Percentiles rank a stretch among this genome's conserved stretches.
phyloP scores from a whole-genome alignment of 2,888 invertebrate genomes.

The Rotaria sp. region DNA sequence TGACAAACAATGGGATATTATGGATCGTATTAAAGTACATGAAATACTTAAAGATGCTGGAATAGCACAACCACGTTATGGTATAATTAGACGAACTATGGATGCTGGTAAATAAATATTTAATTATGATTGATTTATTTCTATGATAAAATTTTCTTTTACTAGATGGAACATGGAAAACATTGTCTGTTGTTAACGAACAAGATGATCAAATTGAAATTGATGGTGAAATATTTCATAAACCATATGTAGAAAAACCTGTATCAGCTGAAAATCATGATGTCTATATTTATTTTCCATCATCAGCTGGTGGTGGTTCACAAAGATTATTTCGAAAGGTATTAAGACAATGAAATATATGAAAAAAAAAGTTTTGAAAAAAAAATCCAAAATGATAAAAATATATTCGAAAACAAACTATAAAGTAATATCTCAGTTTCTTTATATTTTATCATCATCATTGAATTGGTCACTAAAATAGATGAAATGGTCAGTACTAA shows the following conservation, averaged over 20 bases:
- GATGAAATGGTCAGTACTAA: too few species aligned
- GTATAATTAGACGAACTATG: slow-evolving; percentile 62
- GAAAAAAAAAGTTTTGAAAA: too few species aligned
- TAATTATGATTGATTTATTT: neutral
- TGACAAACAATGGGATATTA: slow-evolving; percentile 94
- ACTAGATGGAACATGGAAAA: slow-evolving; percentile 3
- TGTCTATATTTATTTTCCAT: slow-evolving; percentile 97
- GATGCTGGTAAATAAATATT: neutral
- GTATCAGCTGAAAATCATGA: slow-evolving; percentile 99
- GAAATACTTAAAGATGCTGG: slow-evolving; percentile 84
- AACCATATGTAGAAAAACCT: slow-evolving; percentile 98
- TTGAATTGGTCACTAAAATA: too few species aligned
- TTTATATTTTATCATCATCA: too few species aligned
- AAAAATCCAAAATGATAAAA: too few species aligned
- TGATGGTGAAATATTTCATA: slow-evolving; percentile 81
- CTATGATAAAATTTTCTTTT: neutral
- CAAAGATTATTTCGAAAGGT: slow-evolving; percentile 88
- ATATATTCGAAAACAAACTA: too few species aligned
- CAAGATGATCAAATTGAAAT: slow-evolving; percentile 95
- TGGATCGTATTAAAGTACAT: slow-evolving; percentile 66
- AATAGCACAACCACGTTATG: slow-evolving; percentile 96
- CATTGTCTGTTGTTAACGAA: slow-evolving; percentile 58
- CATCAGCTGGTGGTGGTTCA: slow-evolving; percentile 90
- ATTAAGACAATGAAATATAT: too few species aligned
- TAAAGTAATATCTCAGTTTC: too few species aligned